Evolutionary conservation across 2,888 invertebrate genomes (phyloP).

Genomic region (Chaetoderma sp.): DNA sequence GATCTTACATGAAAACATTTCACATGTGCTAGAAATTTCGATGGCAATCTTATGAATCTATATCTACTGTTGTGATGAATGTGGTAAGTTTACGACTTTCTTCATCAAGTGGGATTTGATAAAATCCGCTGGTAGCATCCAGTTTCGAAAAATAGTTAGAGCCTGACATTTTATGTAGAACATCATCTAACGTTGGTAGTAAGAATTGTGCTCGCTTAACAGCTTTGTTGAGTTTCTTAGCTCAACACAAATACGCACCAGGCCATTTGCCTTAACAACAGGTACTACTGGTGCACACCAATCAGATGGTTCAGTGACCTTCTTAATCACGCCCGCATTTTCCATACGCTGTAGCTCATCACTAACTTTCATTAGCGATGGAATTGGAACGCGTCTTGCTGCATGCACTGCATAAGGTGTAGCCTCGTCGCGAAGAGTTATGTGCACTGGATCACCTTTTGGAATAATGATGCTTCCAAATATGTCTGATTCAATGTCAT

Average conservation of each 20-base stretch:
- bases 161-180: conserved; percentile 23
- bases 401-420: conserved; percentile 16
- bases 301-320: conserved; percentile 31
- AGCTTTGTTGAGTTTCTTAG: conserved; percentile 23
- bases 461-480: conserved; percentile 11
- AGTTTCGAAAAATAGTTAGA: conserved; percentile 24
- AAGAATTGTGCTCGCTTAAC: conserved; percentile 28
- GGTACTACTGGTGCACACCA: conserved; percentile 35
- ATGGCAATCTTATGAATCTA: conserved; percentile 25
- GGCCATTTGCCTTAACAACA: conserved; percentile 31
- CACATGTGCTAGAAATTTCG: conserved; percentile 29
- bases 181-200: conserved; percentile 30
- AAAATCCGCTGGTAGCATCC: conserved; percentile 28
- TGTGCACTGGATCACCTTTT: conserved; percentile 5
- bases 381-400: conserved; percentile 26
- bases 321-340: conserved; percentile 24
- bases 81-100: conserved; percentile 22
- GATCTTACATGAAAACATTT: conserved; percentile 30
- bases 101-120: conserved; percentile 25
- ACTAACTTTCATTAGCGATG: conserved; percentile 23
- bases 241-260: conserved; percentile 35
- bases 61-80: conserved; percentile 28
- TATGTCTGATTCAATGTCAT: not conserved
- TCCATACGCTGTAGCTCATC: conserved; percentile 32
- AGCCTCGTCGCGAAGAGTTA: conserved; percentile 9